A percentile compares a stretch with the other conserved stretches of the same genome.
These are phyloP conservation scores for Ramphastos sulfuratus DNA, from an alignment of 2,113 vertebrate species.

Conservation along the genomic window DNA sequence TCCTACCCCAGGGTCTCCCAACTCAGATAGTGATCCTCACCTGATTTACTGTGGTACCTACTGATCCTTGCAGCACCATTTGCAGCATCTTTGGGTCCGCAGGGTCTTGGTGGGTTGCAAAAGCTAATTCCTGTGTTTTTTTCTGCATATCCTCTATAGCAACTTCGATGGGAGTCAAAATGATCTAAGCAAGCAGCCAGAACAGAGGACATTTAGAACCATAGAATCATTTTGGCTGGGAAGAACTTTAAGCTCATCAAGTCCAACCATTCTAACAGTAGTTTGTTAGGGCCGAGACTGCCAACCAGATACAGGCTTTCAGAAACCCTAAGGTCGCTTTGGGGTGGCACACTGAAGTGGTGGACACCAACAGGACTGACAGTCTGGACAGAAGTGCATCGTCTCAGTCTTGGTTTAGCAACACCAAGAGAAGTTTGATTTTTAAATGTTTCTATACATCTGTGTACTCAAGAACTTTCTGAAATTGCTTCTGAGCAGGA, in stretches of 20 bases:
- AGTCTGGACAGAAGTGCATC: neutral
- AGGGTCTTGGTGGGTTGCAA: conserved; percentile 97
- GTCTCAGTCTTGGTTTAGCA: neutral
- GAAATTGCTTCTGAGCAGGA: neutral
- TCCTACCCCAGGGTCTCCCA: neutral
- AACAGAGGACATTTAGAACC: neutral
- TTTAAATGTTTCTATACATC: neutral
- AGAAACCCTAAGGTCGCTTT: neutral
- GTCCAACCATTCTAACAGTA: no score
- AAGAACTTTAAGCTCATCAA: no score
- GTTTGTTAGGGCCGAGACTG: neutral
- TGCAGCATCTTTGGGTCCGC: conserved; percentile 98
- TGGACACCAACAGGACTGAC: neutral
- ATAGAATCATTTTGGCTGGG: no score
- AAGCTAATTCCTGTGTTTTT: conserved; percentile 96
- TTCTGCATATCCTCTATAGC: conserved; percentile 99
- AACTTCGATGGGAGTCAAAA: conserved; percentile 96
- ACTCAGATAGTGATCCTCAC: conserved; percentile 50
- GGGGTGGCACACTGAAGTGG: neutral
- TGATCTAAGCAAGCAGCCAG: conserved; percentile 79
- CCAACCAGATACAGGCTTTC: neutral
- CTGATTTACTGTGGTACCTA: conserved; percentile 99
- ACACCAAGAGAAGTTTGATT: neutral
- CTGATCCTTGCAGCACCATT: conserved; percentile 99
- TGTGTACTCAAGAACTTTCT: neutral